Evolutionary conservation across 1,140 invertebrate species (phyloP).

Genomic region (Amyelois transitella): DNA sequence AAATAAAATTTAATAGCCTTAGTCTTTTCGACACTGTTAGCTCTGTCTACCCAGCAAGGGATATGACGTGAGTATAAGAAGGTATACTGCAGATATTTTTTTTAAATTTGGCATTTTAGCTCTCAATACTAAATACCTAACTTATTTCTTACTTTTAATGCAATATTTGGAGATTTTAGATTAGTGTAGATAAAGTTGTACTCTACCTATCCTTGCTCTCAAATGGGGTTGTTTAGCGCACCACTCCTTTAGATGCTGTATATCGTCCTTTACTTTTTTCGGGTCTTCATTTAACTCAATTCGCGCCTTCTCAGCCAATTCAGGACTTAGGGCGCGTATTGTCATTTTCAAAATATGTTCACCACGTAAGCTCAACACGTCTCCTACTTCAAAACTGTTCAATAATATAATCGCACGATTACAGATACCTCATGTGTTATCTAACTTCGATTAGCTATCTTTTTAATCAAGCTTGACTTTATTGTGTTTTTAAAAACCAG

Average conservation of each 20-base stretch:
- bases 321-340: conserved; percentile 60
- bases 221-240: conserved; percentile 78
- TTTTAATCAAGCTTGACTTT: conserved; percentile 8
- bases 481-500: no score
- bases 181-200: not conserved
- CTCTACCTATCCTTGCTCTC: conserved; percentile 44
- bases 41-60: no score
- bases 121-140: no score
- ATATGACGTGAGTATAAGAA: no score
- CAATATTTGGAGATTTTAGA: no score
- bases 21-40: no score
- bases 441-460: conserved; percentile 22
- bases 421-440: conserved; percentile 2
- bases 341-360: conserved; percentile 30
- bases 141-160: no score
- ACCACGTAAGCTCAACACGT: not conserved
- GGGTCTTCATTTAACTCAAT: conserved; percentile 78
- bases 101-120: no score
- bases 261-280: conserved; percentile 69
- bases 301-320: conserved; percentile 71
- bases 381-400: not conserved
- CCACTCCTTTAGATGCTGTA: conserved; percentile 78
- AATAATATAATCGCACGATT: not conserved
- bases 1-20: no score
- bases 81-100: no score